Conservation (phyloP, 1,140 invertebrate species). For the Calephelis nemesis region DNA sequence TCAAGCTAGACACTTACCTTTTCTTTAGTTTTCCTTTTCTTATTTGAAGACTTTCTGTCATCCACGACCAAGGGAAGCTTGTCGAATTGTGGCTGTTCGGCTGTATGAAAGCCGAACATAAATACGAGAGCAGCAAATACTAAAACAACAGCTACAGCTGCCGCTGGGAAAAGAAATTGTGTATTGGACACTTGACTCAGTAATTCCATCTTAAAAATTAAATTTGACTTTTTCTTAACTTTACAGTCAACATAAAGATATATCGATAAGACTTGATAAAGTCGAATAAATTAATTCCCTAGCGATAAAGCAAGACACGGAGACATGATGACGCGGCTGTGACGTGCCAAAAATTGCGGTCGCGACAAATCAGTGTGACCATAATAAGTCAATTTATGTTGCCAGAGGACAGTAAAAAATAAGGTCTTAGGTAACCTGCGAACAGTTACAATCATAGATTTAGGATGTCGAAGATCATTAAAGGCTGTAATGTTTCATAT, state of each 20-base stretch:
- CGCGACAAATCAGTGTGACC: conserved; percentile 39
- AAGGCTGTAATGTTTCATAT: too few species aligned
- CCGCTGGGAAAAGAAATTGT: conserved; percentile 80
- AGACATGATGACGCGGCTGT: conserved; percentile 82
- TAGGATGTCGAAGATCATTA: too few species aligned
- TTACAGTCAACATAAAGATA: conserved; percentile 68
- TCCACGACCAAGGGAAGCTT: conserved; percentile 81
- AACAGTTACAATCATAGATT: too few species aligned
- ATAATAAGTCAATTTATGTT: conserved; percentile 23
- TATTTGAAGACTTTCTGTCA: conserved; percentile 82
- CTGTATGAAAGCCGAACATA: conserved; percentile 86
- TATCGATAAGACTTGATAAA: conserved; percentile 71
- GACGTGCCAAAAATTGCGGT: conserved; percentile 79
- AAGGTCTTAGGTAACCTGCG: too few species aligned
- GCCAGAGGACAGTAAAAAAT: too few species aligned
- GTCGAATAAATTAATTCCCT: conserved; percentile 72
- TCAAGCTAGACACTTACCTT: conserved; percentile 80
- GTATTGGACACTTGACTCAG: conserved; percentile 78
- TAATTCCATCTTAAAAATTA: conserved; percentile 77
- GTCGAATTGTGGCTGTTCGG: conserved; percentile 86
- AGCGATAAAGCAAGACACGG: conserved; percentile 76
- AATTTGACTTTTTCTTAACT: conserved; percentile 54
- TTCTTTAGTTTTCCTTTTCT: conserved; percentile 85
- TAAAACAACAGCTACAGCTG: conserved; percentile 84
- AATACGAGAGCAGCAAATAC: conserved; percentile 84